Conservation (phyloP, 2,888 invertebrate species). For the Laspeyria flexula region DNA sequence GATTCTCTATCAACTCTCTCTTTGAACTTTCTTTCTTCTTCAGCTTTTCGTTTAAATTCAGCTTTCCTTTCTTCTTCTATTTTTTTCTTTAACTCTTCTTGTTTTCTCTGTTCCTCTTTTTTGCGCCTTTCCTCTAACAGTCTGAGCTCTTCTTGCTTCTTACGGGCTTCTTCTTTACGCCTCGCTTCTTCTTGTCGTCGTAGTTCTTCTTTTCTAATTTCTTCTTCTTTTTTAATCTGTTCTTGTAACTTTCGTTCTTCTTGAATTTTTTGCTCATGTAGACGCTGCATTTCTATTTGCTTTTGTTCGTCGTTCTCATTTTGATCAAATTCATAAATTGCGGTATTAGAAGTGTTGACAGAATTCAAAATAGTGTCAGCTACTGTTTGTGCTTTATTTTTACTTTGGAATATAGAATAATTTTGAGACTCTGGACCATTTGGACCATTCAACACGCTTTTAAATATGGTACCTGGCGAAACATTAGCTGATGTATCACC, state of each 20-base stretch:
- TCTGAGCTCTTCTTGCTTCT: slow-evolving; percentile 46
- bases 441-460: slow-evolving; percentile 58
- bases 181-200: slow-evolving; percentile 45
- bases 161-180: slow-evolving; percentile 39
- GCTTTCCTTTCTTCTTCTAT: slow-evolving; percentile 68
- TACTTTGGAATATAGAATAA: slow-evolving; percentile 71
- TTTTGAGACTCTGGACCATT: slow-evolving; percentile 54
- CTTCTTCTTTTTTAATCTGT: slow-evolving; percentile 44
- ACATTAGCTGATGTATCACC: slow-evolving; percentile 52
- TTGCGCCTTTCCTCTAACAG: slow-evolving; percentile 58
- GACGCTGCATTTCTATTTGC: slow-evolving; percentile 34
- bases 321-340: slow-evolving; percentile 68
- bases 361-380: slow-evolving; percentile 72
- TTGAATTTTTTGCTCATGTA: slow-evolving; percentile 51
- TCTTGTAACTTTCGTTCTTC: slow-evolving; percentile 53
- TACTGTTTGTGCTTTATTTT: slow-evolving; percentile 69
- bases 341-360: slow-evolving; percentile 11
- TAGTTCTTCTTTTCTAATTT: slow-evolving; percentile 47
- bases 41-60: slow-evolving; percentile 65
- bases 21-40: slow-evolving; percentile 63
- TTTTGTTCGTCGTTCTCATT: slow-evolving; percentile 50
- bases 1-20: slow-evolving; percentile 73
- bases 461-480: slow-evolving; percentile 73
- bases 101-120: slow-evolving; percentile 63
- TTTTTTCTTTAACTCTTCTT: slow-evolving; percentile 64